Base-by-base conservation (phyloP, 2,888 invertebrate genomes). In the Amiota communis region DNA sequence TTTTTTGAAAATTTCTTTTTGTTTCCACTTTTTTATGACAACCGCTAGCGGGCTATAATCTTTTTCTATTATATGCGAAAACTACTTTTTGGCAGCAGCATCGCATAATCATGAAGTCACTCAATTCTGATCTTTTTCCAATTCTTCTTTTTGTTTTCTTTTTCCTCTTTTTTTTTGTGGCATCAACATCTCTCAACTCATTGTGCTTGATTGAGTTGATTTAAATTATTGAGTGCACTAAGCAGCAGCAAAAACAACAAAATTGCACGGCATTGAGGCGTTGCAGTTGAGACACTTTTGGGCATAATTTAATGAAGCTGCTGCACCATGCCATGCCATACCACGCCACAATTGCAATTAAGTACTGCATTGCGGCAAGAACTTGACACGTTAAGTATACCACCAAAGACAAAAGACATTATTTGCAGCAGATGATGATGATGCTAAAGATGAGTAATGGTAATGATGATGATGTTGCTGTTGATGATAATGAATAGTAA, bases 51-150 rank as follows among this genome's bases (percentile, higher is more conserved):
- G 71, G 64, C 70, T 59, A 36, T n/a, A 70, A 74, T 65, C 67
- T 59, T 67, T 70, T 65, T 61, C 61, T 70, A 71, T 65, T 70
- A 73, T 73, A 47, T 59, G 67, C 67, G 48, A 46, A 23, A 73
- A 69, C 67, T 67, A 68, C 67, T 51, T 53, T 68, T 68, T 68
- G 67, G 67, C 67, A 68, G 67, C 67, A 53, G 67, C 67, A 68
- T 51, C 67, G 12, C 67, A 68, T 53, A 68, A 68, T 68, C 67
- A 68, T 68, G 23, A 49, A 68, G 67, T 36, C 51, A 23, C 46
- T 10, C 51, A 23, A n/a, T 20, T 12, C n/a, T 13, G 20, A 15
- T 15, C 49, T 36, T 36, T 36, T 36, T 36, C 36, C 36, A 36
- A 0, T 36, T 36, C 8, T 36, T 6, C 36, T 36, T 36, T 23